Evolutionary conservation across 2,113 vertebrate species (phyloP), one percentile per base, ranked within the genome.

Genomic region (Mustela nigripes): DNA sequence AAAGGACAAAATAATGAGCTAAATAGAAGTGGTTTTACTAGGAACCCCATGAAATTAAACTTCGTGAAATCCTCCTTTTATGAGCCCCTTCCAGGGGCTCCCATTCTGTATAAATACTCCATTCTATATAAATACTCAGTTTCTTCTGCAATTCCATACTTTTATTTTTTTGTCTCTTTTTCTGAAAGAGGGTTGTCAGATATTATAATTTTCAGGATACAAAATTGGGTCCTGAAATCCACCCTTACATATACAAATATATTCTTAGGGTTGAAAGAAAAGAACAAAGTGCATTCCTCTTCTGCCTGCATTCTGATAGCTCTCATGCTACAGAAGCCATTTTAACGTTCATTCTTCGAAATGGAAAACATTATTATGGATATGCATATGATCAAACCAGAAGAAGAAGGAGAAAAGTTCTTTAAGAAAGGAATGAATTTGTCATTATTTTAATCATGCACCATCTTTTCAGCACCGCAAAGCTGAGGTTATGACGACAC

Each of bases 1-100:
- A 94, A 71, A 18, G 11, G 16, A 96, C 28, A 83, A 92, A 87
- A 93, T 79, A 82, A 79, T 87, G 74, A 92, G 21, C 10, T 28
- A 92, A 69, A 69, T 11, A 80, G 26, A 85, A 2, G 7, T 19
- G 21, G 4, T 15, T 90, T 95, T 79, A 65, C 28, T 45, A 78
- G n/a, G n/a, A 92, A 93, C 12, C 33, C 65, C 71, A 73, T 39
- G 73, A 71, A 89, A 92, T 73, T 42, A 73, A 78, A 73, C 9
- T 33, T 48, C 4, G 3, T 21, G 9, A 11, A 33, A 2, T 94
- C 63, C 76, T 86, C 36, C 69, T 89, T 85, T 96, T n/a, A 39
- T 56, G 19, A 95, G 24, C 2, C 3, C 22, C 42, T 67, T 65
- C 22, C 31, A 58, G 74, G 74, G 14, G 3, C 3, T 60, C 10